A percentile compares a stretch with the other conserved stretches of the same genome.
Conservation (phyloP, 1,140 invertebrate species). For the Drosophila pseudoananassae region DNA sequence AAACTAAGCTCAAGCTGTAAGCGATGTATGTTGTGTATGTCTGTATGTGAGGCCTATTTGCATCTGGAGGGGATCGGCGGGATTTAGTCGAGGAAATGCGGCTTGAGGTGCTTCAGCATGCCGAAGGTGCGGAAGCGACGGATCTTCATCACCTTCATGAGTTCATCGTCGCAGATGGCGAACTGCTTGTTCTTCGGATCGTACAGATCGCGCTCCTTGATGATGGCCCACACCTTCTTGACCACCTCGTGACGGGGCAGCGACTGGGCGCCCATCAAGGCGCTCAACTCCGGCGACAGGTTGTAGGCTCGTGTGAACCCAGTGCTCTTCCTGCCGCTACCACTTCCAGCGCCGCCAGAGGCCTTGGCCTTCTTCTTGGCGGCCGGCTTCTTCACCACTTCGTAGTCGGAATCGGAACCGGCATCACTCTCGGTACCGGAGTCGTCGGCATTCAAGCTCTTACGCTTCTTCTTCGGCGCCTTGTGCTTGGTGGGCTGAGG, state of each 20-base stretch:
- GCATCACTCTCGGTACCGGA: conserved; percentile 89
- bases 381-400: conserved; percentile 86
- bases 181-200: conserved; percentile 97
- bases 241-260: conserved; percentile 97
- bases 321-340: conserved; percentile 85
- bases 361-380: conserved; percentile 73
- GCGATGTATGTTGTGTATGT: neutral
- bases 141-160: conserved; percentile 94
- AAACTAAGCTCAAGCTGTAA: conserved; percentile 35
- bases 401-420: conserved; percentile 92
- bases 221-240: conserved; percentile 95
- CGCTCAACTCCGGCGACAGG: conserved; percentile 93
- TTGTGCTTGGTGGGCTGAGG: conserved; percentile 84
- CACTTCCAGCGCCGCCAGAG: conserved; percentile 59
- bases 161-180: conserved; percentile 95
- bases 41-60: conserved; percentile 33
- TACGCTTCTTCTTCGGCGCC: conserved; percentile 86
- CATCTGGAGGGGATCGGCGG: conserved; percentile 59
- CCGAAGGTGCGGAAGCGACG: conserved; percentile 96
- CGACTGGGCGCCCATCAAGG: conserved; percentile 92
- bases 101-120: conserved; percentile 97
- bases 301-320: conserved; percentile 93
- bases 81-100: conserved; percentile 91
- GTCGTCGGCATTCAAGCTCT: conserved; percentile 71
- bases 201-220: conserved; percentile 96